Evolutionary conservation across 1,140 invertebrate species (phyloP), one percentile per base, ranked within the genome.

Genomic region (Cydia fagiglandana): DNA sequence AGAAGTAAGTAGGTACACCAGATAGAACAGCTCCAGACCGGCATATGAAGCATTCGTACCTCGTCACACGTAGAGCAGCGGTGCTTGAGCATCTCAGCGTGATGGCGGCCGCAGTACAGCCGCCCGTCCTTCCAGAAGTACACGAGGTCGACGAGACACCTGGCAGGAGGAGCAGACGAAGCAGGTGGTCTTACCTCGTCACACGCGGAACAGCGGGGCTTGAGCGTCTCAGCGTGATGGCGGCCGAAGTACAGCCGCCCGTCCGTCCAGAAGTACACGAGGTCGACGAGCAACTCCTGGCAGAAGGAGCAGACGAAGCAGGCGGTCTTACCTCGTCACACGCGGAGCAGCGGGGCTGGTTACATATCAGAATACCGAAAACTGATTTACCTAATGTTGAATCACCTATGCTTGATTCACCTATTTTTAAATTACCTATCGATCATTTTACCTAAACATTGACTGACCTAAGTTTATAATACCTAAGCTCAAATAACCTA

Each of bases 131-230:
- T 95, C 94, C 95, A 97, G 93, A 99, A 99, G 94, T 99, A 99
- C 86, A 99, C 99, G 79, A 99, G 96, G 93, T 99, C 98, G 9
- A 99, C 98, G n/a, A 99, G 95, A n/a, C 20, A 99, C 95, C 92
- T 99, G 95, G 93, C 99, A 99, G 17, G 97, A 95, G 85, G 94
- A 95, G 93, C 99, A 99, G 24, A 95, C 95, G 94, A 99, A 3
- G 2, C 4, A 41, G 7, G 10, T 7, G 6, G 38, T 41, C 41
- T 41, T 41, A 41, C 41, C 41, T 56, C 53, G 5, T 56, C 53
- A 56, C 53, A 99, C 10, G 98, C 97, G 3, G 97, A 98, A 93
- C 99, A 99, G 73, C 99, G 93, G 0, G 98, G 98, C 88, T 99
- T 99, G 56, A 99, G 94, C 0, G 97, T 97, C 94, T 99, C 99